phyloP scores from a whole-genome alignment of 2,888 invertebrate species.

The Drosophila greeni region DNA sequence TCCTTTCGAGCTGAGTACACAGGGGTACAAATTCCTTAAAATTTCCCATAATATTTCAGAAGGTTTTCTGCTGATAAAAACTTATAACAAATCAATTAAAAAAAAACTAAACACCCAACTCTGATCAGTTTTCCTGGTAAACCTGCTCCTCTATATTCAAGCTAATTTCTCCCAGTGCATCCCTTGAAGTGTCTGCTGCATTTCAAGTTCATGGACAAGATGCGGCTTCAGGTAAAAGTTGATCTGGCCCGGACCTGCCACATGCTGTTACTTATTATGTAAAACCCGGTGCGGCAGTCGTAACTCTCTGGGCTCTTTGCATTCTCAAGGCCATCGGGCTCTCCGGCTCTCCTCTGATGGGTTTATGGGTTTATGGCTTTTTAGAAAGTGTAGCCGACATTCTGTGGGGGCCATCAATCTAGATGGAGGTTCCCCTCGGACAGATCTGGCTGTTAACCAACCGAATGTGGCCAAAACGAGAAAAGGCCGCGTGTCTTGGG shows the following conservation, averaged over 20 bases:
- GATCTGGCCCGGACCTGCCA: conserved; percentile 40
- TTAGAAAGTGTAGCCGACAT: conserved; percentile 54
- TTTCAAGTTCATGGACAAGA: conserved; percentile 62
- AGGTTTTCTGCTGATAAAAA: no score
- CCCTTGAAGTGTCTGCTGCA: conserved; percentile 1
- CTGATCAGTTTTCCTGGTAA: rapidly evolving
- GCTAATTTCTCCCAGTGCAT: not conserved
- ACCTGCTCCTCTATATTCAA: not conserved
- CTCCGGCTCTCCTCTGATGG: conserved; percentile 33
- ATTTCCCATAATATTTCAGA: no score
- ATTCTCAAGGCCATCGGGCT: conserved; percentile 60
- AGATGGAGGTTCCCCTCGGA: not conserved
- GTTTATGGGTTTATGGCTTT: conserved; percentile 38
- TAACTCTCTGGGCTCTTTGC: conserved; percentile 43
- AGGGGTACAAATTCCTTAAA: no score
- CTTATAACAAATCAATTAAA: not conserved
- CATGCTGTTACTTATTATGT: conserved; percentile 54
- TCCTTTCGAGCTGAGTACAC: not conserved
- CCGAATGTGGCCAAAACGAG: conserved; percentile 13
- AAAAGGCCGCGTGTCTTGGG: conserved; percentile 39
- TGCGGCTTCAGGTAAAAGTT: conserved; percentile 57
- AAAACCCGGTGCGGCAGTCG: conserved; percentile 47
- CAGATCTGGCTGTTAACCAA: conserved; percentile 21
- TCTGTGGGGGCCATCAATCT: conserved; percentile 31
- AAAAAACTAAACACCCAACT: not conserved